Evolutionary conservation across 2,888 invertebrate genomes (phyloP).

Genomic region (Meta bourneti): DNA sequence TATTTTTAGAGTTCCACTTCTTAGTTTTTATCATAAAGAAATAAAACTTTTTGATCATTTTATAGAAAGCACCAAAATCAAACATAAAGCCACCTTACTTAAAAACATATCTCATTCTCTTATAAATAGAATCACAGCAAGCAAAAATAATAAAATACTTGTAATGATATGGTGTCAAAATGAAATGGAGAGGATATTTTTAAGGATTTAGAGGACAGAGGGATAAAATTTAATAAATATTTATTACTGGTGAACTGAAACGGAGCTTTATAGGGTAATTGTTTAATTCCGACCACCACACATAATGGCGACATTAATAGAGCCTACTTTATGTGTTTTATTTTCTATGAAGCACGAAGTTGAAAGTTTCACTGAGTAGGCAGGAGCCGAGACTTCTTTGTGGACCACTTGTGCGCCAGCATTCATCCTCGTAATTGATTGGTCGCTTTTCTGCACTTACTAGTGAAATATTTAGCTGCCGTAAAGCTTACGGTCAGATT

Average conservation of each 20-base stretch:
- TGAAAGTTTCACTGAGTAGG: background rate
- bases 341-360: background rate
- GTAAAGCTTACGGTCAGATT: conserved; percentile 70
- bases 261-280: too few relatives aligned
- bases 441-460: conserved; percentile 60
- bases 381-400: conserved; percentile 42
- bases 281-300: too few relatives aligned
- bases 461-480: conserved; percentile 71
- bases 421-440: conserved; percentile 64
- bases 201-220: background rate
- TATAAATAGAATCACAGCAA: too few relatives aligned
- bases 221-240: background rate
- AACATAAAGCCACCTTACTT: too few relatives aligned
- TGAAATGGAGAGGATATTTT: background rate
- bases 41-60: too few relatives aligned
- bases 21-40: too few relatives aligned
- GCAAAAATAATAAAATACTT: too few relatives aligned
- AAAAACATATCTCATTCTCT: too few relatives aligned
- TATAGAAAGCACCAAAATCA: too few relatives aligned
- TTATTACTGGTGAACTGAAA: too few relatives aligned
- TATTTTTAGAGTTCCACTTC: too few relatives aligned
- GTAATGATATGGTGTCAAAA: too few relatives aligned
- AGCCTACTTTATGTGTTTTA: background rate
- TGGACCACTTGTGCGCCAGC: conserved; percentile 39
- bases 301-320: background rate